Evolutionary conservation across 2,113 vertebrate genomes (phyloP).

Genomic region (Ailurus styani): DNA sequence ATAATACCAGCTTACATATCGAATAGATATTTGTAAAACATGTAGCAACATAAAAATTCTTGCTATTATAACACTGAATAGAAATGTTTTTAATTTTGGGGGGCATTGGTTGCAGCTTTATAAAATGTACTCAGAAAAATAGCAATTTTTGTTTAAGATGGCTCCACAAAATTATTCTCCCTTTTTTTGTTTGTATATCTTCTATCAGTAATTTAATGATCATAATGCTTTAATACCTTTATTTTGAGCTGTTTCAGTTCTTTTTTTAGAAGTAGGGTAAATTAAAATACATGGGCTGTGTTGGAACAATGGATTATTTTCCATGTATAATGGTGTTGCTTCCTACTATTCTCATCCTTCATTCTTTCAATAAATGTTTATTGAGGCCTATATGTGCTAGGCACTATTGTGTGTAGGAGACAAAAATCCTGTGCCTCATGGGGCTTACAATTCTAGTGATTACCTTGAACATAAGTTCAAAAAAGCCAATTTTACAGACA

Average conservation of each 20-base stretch:
- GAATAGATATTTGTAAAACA: neutral
- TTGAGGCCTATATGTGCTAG: neutral
- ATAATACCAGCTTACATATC: neutral
- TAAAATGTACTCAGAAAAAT: neutral
- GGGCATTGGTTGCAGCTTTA: neutral
- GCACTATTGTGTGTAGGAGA: neutral
- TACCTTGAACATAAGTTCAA: neutral
- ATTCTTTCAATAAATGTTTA: neutral
- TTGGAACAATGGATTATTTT: slow-evolving; percentile 4
- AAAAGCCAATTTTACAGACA: neutral
- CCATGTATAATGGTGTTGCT: neutral
- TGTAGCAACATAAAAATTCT: neutral
- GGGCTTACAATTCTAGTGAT: neutral
- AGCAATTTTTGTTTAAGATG: neutral
- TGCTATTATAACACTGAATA: neutral
- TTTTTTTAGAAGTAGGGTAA: neutral
- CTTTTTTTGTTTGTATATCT: neutral
- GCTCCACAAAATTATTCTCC: neutral
- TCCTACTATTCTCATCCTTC: neutral
- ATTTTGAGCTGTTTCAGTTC: neutral
- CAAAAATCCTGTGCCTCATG: neutral
- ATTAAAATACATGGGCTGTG: neutral
- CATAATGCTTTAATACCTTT: neutral
- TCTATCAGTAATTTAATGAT: neutral
- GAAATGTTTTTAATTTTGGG: neutral